phyloP scores from a whole-genome alignment of 2,888 invertebrate species.

The Hymenopus coronatus region DNA sequence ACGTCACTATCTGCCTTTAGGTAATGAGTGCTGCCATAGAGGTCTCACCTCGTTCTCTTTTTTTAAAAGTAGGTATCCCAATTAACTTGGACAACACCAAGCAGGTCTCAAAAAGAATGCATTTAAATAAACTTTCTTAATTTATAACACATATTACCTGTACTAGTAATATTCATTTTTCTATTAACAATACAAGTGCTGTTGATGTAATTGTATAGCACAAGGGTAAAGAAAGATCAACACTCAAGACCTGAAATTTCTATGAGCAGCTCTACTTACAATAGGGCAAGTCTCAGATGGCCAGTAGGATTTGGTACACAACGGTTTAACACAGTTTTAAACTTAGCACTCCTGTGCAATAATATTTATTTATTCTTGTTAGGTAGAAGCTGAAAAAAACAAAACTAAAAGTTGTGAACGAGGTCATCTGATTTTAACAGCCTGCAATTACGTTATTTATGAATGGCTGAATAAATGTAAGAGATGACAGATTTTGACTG shows the following conservation, averaged over 20 bases:
- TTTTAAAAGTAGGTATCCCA: neutral
- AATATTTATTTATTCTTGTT: neutral
- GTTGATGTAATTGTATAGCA: neutral
- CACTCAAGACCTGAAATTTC: neutral
- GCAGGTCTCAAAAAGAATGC: neutral
- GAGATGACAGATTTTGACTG: constrained; percentile 22
- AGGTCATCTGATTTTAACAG: neutral
- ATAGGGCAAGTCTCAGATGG: neutral
- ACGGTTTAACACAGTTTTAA: neutral
- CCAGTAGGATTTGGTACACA: neutral
- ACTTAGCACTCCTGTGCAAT: neutral
- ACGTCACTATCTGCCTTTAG: neutral
- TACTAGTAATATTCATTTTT: neutral
- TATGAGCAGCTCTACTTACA: neutral
- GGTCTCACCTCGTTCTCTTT: neutral
- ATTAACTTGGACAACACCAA: neutral
- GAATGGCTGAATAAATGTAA: neutral
- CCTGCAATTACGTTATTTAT: neutral
- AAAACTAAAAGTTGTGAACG: neutral
- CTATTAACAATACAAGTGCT: neutral
- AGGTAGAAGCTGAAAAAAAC: neutral
- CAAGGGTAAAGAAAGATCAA: neutral
- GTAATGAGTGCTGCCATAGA: neutral
- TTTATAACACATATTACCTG: neutral
- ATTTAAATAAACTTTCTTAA: neutral